phyloP scores from a whole-genome alignment of 2,797 vertebrate species.

The Percopsis omiscomaycus region DNA sequence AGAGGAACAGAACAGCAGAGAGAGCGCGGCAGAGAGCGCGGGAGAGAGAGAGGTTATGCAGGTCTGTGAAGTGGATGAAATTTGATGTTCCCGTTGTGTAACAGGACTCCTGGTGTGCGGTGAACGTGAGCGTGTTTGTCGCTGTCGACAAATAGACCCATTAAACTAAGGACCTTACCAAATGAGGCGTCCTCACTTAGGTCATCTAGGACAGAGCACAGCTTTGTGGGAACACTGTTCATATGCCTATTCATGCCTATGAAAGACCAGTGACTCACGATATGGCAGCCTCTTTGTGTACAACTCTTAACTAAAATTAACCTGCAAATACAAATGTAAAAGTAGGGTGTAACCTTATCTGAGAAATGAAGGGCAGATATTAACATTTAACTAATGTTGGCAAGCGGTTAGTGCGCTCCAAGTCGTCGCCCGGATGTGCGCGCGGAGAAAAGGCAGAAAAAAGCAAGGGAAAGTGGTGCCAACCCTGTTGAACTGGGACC shows the following conservation, averaged over 20 bases:
- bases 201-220: conserved; percentile 14
- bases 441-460: not conserved
- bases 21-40: not conserved
- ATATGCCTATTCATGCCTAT: too few relatives aligned
- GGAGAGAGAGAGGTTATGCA: not conserved
- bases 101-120: conserved; percentile 40
- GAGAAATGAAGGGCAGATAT: too few relatives aligned
- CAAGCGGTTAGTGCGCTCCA: too few relatives aligned
- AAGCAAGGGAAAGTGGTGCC: conserved; percentile 28
- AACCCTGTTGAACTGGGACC: conserved; percentile 98
- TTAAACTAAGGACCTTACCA: conserved; percentile 53
- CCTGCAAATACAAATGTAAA: too few relatives aligned
- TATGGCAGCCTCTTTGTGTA: too few relatives aligned
- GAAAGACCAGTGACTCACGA: too few relatives aligned
- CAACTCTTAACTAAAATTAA: too few relatives aligned
- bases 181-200: conserved; percentile 36
- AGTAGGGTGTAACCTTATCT: too few relatives aligned
- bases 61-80: conserved; percentile 35
- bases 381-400: too few relatives aligned
- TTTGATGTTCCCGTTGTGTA: conserved; percentile 50
- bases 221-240: conserved; percentile 18
- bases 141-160: conserved; percentile 20
- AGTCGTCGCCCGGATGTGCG: too few relatives aligned
- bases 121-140: conserved; percentile 28
- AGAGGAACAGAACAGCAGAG: not conserved